A percentile compares a stretch with the other conserved stretches of the same genome.
These are phyloP conservation scores for Lepus europaeus DNA, from an alignment of 2,113 vertebrate species.

Conservation along the genomic window DNA sequence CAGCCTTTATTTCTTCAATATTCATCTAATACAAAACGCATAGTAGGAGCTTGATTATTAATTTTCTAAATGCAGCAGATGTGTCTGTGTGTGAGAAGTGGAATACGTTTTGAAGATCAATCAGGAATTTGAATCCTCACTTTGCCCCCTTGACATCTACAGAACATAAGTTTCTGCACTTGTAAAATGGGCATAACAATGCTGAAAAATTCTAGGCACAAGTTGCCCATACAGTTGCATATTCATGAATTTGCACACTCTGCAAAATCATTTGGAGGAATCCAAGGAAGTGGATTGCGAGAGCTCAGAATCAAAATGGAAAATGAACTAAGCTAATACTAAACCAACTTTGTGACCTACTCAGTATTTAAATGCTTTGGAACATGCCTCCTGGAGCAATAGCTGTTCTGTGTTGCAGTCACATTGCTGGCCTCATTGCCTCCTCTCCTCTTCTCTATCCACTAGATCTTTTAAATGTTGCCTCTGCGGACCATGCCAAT, in stretches of 20 bases:
- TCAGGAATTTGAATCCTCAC: not conserved
- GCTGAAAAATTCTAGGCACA: slow-evolving; percentile 28
- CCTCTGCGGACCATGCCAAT: not conserved
- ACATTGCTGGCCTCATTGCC: accelerated
- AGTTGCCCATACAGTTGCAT: accelerated
- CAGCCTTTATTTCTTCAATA: not conserved
- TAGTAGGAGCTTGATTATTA: not conserved
- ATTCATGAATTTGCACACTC: not conserved
- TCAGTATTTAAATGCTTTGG: not conserved
- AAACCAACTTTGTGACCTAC: not conserved
- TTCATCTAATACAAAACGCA: not conserved
- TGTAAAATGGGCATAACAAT: not conserved
- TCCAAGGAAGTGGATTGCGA: not conserved
- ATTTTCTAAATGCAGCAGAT: not conserved
- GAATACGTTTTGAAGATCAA: not conserved
- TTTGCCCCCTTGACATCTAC: not conserved
- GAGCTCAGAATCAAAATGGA: not conserved
- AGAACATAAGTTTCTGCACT: not conserved
- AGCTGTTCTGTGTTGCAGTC: not conserved
- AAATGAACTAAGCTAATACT: not conserved
- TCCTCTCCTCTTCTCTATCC: not conserved
- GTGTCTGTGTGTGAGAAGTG: not conserved
- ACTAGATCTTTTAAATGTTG: not conserved
- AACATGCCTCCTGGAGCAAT: not conserved
- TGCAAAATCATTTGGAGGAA: not conserved